Conservation (phyloP, 2,797 vertebrate genomes). For the Anabacerthia variegaticeps region DNA sequence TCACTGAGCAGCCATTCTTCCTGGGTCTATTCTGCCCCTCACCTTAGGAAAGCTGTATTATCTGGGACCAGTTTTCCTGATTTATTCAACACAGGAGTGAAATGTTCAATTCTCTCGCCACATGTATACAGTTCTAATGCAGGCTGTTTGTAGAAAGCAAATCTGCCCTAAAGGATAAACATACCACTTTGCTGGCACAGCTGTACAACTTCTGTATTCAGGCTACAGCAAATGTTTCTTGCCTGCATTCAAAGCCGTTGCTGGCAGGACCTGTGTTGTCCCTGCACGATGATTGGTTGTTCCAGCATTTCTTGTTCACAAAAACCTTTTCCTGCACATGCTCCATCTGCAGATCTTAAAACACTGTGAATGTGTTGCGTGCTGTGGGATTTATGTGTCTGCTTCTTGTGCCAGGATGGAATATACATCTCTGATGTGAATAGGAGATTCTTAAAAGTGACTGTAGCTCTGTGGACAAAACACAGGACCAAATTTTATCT, state of each 20-base stretch:
- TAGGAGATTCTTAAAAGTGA: neutral
- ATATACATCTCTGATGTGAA: neutral
- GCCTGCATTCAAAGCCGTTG: constrained; percentile 28
- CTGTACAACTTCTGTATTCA: constrained; percentile 57
- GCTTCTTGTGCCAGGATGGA: constrained; percentile 6
- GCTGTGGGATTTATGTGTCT: constrained; percentile 38
- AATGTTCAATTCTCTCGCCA: neutral
- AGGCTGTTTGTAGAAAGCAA: constrained; percentile 60
- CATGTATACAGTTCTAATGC: constrained; percentile 21
- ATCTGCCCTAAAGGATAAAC: constrained; percentile 65
- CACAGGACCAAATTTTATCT: neutral
- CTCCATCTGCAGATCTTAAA: constrained; percentile 45
- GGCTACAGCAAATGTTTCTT: constrained; percentile 57
- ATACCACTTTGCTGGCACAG: constrained; percentile 51
- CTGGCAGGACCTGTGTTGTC: constrained; percentile 40
- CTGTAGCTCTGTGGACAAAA: neutral
- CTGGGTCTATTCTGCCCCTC: neutral
- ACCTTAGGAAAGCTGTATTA: neutral
- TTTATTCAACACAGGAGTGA: neutral
- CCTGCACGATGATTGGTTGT: neutral
- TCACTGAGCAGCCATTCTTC: neutral
- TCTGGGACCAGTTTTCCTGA: neutral
- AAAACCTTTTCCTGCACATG: constrained; percentile 33
- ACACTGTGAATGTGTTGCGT: constrained; percentile 22
- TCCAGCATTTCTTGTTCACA: constrained; percentile 23